Evolutionary conservation across 2,113 vertebrate genomes (phyloP).

Genomic region (Bubalus kerabau): DNA sequence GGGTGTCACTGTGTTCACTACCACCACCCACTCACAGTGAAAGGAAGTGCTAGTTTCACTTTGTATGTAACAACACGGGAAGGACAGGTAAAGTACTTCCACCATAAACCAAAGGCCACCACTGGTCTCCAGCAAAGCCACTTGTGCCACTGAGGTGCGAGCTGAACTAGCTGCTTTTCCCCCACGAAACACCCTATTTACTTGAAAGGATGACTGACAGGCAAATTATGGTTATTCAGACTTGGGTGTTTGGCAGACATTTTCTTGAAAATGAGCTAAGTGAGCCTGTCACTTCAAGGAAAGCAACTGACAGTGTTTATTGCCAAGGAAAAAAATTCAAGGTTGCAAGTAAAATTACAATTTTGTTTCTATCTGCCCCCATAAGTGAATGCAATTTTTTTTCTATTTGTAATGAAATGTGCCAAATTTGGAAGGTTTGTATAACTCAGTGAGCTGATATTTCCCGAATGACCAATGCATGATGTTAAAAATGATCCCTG

Average conservation of each 20-base stretch:
- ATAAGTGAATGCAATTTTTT: slow-evolving; percentile 1
- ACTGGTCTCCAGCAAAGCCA: neutral
- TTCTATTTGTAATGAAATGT: neutral
- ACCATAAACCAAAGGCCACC: fast-evolving
- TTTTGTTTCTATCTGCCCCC: slow-evolving; percentile 12
- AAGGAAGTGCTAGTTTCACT: neutral
- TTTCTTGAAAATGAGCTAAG: slow-evolving; percentile 47
- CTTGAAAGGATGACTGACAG: slow-evolving; percentile 16
- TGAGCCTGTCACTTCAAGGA: slow-evolving; percentile 54
- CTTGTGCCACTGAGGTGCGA: neutral
- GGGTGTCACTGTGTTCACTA: fast-evolving
- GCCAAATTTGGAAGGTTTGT: neutral
- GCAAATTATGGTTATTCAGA: slow-evolving; percentile 48
- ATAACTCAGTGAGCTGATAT: neutral
- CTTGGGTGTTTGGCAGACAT: slow-evolving; percentile 46
- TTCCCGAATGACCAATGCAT: neutral
- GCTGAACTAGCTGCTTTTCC: neutral
- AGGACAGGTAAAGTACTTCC: neutral
- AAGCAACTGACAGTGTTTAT: slow-evolving; percentile 41
- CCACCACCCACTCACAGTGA: neutral
- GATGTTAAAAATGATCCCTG: neutral
- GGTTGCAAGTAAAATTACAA: slow-evolving; percentile 37
- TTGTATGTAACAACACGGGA: neutral
- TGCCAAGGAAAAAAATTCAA: slow-evolving; percentile 58
- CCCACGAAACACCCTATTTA: neutral